Evolutionary conservation across 2,797 vertebrate genomes (phyloP).

Genomic region (Mormyrops attenuatus): DNA sequence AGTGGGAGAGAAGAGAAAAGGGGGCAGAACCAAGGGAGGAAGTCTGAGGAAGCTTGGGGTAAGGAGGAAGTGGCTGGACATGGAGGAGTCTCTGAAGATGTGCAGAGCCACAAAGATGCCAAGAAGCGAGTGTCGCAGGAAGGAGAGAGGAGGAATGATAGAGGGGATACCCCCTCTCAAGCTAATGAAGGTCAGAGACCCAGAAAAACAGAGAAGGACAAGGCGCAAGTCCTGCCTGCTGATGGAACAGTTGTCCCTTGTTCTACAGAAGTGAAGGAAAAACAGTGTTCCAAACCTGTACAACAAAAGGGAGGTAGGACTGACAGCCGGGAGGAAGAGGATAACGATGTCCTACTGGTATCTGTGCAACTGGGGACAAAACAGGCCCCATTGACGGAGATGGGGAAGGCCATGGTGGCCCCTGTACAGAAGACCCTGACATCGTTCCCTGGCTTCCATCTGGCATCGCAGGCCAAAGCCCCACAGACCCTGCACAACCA

Average conservation of each 20-base stretch:
- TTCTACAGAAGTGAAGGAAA: not conserved
- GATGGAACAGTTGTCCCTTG: not conserved
- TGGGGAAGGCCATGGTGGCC: conserved; percentile 22
- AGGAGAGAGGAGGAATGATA: not conserved
- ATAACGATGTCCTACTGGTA: conserved; percentile 49
- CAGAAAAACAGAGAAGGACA: conserved; percentile 11
- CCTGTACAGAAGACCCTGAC: conserved; percentile 55
- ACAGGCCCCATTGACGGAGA: conserved; percentile 40
- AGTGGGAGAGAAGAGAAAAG: not conserved
- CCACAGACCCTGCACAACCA: conserved; percentile 48
- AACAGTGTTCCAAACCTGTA: accelerated
- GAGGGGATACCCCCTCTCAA: not conserved
- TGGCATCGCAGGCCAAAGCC: conserved; percentile 26
- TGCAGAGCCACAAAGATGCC: not conserved
- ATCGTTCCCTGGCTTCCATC: conserved; percentile 54
- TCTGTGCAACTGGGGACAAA: conserved; percentile 47
- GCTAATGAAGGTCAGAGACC: conserved; percentile 5
- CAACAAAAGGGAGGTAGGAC: not conserved
- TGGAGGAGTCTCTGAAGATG: not conserved
- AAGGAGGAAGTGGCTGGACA: not conserved
- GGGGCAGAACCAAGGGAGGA: not conserved
- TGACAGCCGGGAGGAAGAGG: conserved; percentile 15
- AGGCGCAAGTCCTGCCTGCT: not conserved
- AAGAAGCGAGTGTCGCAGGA: conserved; percentile 8
- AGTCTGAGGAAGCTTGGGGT: not conserved